phyloP scores from a whole-genome alignment of 2,888 invertebrate genomes.

The Phortica okadai region DNA sequence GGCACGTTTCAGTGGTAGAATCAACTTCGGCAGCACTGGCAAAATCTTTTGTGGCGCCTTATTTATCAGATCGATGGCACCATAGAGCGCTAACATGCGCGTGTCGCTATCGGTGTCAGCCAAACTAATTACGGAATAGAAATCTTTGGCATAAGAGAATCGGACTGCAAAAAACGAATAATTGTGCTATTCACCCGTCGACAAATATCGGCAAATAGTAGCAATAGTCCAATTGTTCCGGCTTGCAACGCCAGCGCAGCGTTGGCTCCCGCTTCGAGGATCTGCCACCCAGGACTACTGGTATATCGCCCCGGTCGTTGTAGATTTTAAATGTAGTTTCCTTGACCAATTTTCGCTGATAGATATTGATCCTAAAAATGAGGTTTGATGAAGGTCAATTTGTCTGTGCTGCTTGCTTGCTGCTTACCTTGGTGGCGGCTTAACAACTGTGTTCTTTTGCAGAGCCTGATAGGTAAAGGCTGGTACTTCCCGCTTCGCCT shows the following conservation, averaged over 20 bases:
- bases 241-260: slow-evolving; percentile 71
- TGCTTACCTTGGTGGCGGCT: slow-evolving; percentile 72
- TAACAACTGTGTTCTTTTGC: slow-evolving; percentile 72
- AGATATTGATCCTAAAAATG: slow-evolving; percentile 65
- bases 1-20: slow-evolving; percentile 94
- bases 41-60: slow-evolving; percentile 77
- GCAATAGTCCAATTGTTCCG: slow-evolving; percentile 86
- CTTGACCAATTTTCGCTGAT: slow-evolving; percentile 64
- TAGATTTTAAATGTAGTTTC: slow-evolving; percentile 73
- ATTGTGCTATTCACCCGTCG: slow-evolving; percentile 80
- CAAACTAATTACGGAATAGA: slow-evolving; percentile 74
- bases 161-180: neutral
- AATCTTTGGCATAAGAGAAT: neutral
- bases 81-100: slow-evolving; percentile 89
- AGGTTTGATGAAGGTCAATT: slow-evolving; percentile 40
- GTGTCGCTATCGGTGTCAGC: slow-evolving; percentile 89
- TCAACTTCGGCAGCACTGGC: slow-evolving; percentile 93
- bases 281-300: slow-evolving; percentile 66
- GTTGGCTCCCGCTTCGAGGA: slow-evolving; percentile 64
- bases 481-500: slow-evolving; percentile 69
- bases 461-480: slow-evolving; percentile 74
- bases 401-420: slow-evolving; percentile 6
- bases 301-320: slow-evolving; percentile 74
- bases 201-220: slow-evolving; percentile 96
- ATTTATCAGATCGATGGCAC: slow-evolving; percentile 89